Percentiles rank a stretch among this genome's conserved stretches.
These are phyloP conservation scores for Climacteris rufus DNA, from an alignment of 2,113 vertebrate species.

Conservation along the genomic window DNA sequence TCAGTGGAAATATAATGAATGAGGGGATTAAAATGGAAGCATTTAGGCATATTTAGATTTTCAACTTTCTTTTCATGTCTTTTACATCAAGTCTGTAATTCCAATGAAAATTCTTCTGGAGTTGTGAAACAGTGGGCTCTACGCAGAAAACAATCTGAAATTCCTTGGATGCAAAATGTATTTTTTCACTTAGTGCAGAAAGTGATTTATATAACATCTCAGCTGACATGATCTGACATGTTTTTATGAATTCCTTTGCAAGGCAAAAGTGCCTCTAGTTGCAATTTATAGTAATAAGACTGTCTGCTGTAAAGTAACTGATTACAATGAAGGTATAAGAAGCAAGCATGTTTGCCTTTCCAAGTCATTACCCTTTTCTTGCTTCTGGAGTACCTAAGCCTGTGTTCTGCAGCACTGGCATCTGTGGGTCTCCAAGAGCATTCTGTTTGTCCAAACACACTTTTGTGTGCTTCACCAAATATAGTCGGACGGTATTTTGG, in stretches of 20 bases:
- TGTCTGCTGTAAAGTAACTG: slow-evolving; percentile 45
- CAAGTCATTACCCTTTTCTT: background rate
- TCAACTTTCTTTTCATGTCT: background rate
- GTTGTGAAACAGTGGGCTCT: slow-evolving; percentile 26
- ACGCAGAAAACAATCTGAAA: slow-evolving; percentile 20
- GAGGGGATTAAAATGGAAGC: slow-evolving; percentile 1
- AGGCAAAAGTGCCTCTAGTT: slow-evolving; percentile 60
- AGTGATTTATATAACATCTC: slow-evolving; percentile 52
- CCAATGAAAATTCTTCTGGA: slow-evolving; percentile 10
- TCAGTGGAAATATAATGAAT: background rate
- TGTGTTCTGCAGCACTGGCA: background rate
- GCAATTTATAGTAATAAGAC: slow-evolving; percentile 62
- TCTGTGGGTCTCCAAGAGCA: background rate
- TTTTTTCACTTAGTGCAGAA: slow-evolving; percentile 51
- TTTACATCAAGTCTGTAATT: background rate
- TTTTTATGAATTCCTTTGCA: slow-evolving; percentile 59
- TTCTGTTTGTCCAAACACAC: background rate
- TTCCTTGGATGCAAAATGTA: slow-evolving; percentile 38
- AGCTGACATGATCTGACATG: slow-evolving; percentile 61
- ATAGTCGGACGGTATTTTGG: background rate
- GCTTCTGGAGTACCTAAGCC: background rate
- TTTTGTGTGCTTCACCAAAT: background rate
- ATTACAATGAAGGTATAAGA: slow-evolving; percentile 28
- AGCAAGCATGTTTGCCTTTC: slow-evolving; percentile 15
- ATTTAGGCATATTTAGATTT: slow-evolving; percentile 20